These are phyloP conservation scores for Venusia cambrica DNA, from an alignment of 2,888 invertebrate genomes.

Conservation along the genomic window DNA sequence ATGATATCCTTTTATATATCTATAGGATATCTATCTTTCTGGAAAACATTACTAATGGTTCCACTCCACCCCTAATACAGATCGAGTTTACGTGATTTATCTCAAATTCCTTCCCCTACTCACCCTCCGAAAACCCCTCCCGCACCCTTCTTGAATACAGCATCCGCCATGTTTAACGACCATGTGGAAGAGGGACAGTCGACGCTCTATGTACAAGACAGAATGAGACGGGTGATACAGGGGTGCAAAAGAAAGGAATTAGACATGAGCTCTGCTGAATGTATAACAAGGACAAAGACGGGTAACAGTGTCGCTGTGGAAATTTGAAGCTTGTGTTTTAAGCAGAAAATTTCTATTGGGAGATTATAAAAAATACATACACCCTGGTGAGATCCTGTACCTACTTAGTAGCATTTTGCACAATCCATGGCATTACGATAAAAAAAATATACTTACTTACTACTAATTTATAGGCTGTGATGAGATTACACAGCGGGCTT, in stretches of 20 bases:
- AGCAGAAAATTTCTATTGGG: too few species aligned
- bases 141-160: slow-evolving; percentile 49
- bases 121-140: slow-evolving; percentile 57
- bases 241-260: slow-evolving; percentile 53
- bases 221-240: slow-evolving; percentile 34
- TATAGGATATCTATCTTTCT: neutral
- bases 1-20: too few species aligned
- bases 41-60: slow-evolving; percentile 43
- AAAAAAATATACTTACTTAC: too few species aligned
- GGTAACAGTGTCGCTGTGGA: slow-evolving; percentile 35
- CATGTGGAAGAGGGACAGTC: slow-evolving; percentile 35
- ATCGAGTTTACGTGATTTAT: slow-evolving; percentile 48
- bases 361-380: too few species aligned
- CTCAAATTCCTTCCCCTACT: slow-evolving; percentile 50
- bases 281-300: slow-evolving; percentile 53
- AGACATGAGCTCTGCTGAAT: slow-evolving; percentile 49
- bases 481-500: too few species aligned
- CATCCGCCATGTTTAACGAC: slow-evolving; percentile 70
- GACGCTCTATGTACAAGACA: slow-evolving; percentile 12
- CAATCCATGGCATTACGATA: too few species aligned
- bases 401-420: too few species aligned
- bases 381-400: too few species aligned
- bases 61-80: slow-evolving; percentile 49
- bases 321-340: slow-evolving; percentile 29
- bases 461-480: too few species aligned